Percentiles rank a stretch among this genome's conserved stretches.
Evolutionary conservation across 2,113 vertebrate genomes (phyloP).

Genomic region (Noturus placidus): DNA sequence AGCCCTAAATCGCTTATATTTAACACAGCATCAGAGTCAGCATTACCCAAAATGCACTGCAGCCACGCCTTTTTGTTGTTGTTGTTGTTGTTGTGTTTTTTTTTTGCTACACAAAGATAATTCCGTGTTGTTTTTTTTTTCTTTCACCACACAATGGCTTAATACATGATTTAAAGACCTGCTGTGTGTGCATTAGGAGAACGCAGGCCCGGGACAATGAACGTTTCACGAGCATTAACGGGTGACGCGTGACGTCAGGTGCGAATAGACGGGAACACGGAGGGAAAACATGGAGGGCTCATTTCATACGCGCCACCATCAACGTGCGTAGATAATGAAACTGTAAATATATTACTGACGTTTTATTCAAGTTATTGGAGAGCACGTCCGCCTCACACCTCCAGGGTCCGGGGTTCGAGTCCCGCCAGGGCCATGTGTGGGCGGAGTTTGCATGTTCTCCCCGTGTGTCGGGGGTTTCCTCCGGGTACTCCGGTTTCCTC

Average conservation of each 20-base stretch:
- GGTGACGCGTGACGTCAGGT: constrained; percentile 62
- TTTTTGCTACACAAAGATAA: constrained; percentile 24
- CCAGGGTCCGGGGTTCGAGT: too few relatives aligned
- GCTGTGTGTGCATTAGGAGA: constrained; percentile 71
- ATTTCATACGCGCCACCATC: background rate
- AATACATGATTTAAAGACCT: constrained; percentile 75
- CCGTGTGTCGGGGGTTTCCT: too few relatives aligned
- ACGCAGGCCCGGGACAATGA: constrained; percentile 67
- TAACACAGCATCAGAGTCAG: background rate
- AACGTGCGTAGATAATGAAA: background rate
- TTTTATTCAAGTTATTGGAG: constrained; percentile 50
- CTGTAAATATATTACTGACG: constrained; percentile 66
- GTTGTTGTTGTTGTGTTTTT: too few relatives aligned
- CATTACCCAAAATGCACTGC: background rate
- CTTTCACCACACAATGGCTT: constrained; percentile 70
- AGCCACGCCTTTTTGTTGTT: background rate
- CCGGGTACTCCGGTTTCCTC: too few relatives aligned
- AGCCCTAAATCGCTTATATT: background rate
- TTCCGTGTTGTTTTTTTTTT: constrained; percentile 67
- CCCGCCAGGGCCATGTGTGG: too few relatives aligned
- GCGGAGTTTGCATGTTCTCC: too few relatives aligned
- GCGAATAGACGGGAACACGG: constrained; percentile 14
- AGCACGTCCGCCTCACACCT: too few relatives aligned
- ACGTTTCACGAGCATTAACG: constrained; percentile 76
- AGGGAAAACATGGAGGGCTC: constrained; percentile 32